phyloP scores from a whole-genome alignment of 2,888 invertebrate species.

The Abscondita cerata region DNA sequence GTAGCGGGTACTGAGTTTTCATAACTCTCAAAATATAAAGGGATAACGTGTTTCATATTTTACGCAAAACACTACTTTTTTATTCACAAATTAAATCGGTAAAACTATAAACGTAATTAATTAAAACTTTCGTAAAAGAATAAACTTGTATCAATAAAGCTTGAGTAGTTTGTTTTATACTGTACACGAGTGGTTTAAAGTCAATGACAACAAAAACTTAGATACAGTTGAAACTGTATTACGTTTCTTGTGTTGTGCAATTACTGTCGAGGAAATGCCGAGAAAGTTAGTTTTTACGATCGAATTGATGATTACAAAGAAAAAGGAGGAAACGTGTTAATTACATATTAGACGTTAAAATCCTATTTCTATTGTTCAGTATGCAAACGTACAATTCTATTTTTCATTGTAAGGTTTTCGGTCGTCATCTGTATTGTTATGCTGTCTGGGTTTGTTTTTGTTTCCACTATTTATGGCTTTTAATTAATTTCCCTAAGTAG shows the following conservation, averaged over 20 bases:
- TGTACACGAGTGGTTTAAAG: background rate
- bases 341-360: slow-evolving; percentile 3
- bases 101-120: no score
- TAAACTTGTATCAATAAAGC: background rate
- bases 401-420: background rate
- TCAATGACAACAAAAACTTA: background rate
- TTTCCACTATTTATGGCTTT: no score
- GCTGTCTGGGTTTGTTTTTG: no score
- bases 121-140: background rate
- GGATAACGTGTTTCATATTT: slow-evolving; percentile 9
- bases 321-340: background rate
- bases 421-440: no score
- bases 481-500: no score
- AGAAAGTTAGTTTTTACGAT: slow-evolving; percentile 2
- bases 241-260: slow-evolving; percentile 5
- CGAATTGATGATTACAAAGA: background rate
- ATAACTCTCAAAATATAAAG: slow-evolving; percentile 20
- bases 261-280: slow-evolving; percentile 1
- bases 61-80: background rate
- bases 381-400: slow-evolving; percentile 4
- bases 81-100: no score
- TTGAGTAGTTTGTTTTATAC: background rate
- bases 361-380: slow-evolving; percentile 7
- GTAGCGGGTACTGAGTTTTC: slow-evolving; percentile 18
- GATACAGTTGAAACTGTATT: background rate